A percentile compares a stretch with the other conserved stretches of the same genome.
phyloP scores from a whole-genome alignment of 2,113 vertebrate species.

The Pelecanus crispus region DNA sequence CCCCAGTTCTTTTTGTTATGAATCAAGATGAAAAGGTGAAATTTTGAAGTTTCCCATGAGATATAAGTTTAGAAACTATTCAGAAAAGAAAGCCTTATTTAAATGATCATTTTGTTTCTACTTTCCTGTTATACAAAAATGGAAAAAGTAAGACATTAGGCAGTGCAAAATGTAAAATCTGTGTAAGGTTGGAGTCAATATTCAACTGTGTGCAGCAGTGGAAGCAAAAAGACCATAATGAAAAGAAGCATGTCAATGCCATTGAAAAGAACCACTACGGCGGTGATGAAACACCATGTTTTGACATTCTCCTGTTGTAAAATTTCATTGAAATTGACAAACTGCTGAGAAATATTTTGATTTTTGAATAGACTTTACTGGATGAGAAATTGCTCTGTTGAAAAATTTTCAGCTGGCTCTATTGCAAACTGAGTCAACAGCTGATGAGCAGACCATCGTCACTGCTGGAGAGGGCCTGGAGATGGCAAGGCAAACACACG shows the following conservation, averaged over 20 bases:
- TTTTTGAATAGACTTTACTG: slow-evolving; percentile 52
- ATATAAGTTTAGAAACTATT: neutral
- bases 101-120: neutral
- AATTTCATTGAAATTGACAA: slow-evolving; percentile 58
- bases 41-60: neutral
- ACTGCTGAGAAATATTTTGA: slow-evolving; percentile 55
- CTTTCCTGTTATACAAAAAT: neutral
- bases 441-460: slow-evolving; percentile 26
- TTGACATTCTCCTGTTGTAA: slow-evolving; percentile 61
- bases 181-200: neutral
- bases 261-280: neutral
- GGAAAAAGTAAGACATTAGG: neutral
- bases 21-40: neutral
- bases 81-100: neutral
- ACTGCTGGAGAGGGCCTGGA: slow-evolving; percentile 14
- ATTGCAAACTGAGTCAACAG: slow-evolving; percentile 18
- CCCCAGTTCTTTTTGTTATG: neutral
- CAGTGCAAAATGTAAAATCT: neutral
- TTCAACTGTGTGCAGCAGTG: neutral
- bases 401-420: slow-evolving; percentile 56
- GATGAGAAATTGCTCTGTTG: slow-evolving; percentile 21
- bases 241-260: neutral
- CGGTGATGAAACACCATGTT: slow-evolving; percentile 35
- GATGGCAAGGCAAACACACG: neutral
- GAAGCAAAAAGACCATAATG: neutral